Evolutionary conservation across 2,888 invertebrate species (phyloP), one percentile per base, ranked within the genome.

Genomic region (Cylindroiulus punctatus): DNA sequence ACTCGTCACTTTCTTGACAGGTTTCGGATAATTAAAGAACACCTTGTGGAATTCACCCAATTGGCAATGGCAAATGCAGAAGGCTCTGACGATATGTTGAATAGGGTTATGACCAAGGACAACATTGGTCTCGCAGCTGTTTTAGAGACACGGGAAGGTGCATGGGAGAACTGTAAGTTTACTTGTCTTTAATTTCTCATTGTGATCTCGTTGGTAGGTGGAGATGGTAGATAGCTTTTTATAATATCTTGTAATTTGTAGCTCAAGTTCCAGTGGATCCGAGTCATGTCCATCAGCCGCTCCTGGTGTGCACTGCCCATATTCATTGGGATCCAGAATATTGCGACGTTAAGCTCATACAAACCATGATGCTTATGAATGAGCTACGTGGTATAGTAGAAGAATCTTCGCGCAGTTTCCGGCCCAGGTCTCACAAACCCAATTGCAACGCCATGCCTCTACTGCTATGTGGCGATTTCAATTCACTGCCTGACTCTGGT

Each of bases 241-340:
- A 3, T 65, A 65, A 65, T 65, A 2, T 65, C 26, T 76, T 82
- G 19, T 2, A 22, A 32, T 85, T 76, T 87, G 36, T 87, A 65
- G 81, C 84, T 90, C 90, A 95, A 87, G 90, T 95, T 90, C 95
- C 96, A 85, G 92, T 94, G 14, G 96, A 97, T 90, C 93, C 94
- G 88, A 94, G 93, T 88, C 94, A 94, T 92, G 93, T 94, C 89
- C 94, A 94, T 89, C 96, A 97, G 90, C 96, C 97, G 30, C 93
- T 99, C 88, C 92, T 99, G 87, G 98, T 99, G 85, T 98, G 98
- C 91, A 99, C 98, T 44, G 98, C 99, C 52, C 99, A 99, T 92
- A 97, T 99, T 89, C 99, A 99, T 92, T 99, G 99, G 99, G 99
- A 99, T 93, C 99, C 99, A 0, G 98, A 99, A 92, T 99, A 95